These are phyloP conservation scores for Pangasius djambal DNA, from an alignment of 2,797 vertebrate species.

Conservation along the genomic window DNA sequence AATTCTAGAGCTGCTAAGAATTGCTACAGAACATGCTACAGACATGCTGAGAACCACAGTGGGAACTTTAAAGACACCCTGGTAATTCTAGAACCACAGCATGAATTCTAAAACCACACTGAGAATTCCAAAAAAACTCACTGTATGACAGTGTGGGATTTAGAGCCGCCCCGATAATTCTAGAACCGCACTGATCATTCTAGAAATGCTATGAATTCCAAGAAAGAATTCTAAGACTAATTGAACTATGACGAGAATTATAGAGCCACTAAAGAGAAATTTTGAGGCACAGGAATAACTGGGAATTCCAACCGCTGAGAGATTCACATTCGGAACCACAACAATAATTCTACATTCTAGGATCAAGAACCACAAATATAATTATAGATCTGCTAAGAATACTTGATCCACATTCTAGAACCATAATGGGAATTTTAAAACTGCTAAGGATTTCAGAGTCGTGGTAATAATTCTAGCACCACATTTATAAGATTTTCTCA, in stretches of 20 bases:
- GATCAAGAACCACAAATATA: no score
- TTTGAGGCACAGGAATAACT: no score
- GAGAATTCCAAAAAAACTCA: not conserved
- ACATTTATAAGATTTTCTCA: not conserved
- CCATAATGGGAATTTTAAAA: not conserved
- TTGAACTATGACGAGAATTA: no score
- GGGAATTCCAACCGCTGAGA: no score
- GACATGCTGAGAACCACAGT: not conserved
- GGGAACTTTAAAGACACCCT: not conserved
- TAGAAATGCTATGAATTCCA: not conserved
- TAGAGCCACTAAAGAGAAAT: no score
- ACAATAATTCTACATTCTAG: no score
- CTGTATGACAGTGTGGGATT: not conserved
- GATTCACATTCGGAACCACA: no score
- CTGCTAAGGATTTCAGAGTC: not conserved
- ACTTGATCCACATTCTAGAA: not conserved
- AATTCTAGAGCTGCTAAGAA: not conserved
- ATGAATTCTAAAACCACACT: not conserved
- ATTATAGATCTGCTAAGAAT: no score
- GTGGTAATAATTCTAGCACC: slow-evolving; percentile 17
- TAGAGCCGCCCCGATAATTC: not conserved
- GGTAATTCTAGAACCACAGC: not conserved
- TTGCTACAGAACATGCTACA: not conserved
- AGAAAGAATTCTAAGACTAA: no score
- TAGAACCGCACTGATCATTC: not conserved